These are phyloP conservation scores for Rhinogobio ventralis DNA, from an alignment of 2,797 vertebrate genomes.

Conservation along the genomic window DNA sequence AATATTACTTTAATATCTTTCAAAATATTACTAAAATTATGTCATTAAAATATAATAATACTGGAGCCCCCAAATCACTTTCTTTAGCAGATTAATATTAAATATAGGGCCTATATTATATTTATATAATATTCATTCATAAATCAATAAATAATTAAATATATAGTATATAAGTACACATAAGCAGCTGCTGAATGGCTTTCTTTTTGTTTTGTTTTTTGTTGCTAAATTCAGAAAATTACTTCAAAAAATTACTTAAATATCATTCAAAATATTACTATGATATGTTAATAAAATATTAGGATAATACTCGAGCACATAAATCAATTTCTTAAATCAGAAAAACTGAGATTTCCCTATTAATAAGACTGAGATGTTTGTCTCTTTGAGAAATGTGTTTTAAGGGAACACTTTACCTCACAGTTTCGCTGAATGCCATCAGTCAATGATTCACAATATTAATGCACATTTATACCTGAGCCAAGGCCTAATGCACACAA, in stretches of 20 bases:
- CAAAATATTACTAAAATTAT: not conserved
- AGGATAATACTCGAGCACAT: not conserved
- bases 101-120: not conserved
- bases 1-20: not conserved
- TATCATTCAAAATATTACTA: not conserved
- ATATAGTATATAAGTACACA: too few relatives aligned
- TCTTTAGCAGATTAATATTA: not conserved
- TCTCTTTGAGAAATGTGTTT: not conserved
- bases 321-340: not conserved
- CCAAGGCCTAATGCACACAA: not conserved
- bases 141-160: too few relatives aligned
- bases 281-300: not conserved
- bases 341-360: not conserved
- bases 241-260: not conserved
- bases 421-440: constrained; percentile 7
- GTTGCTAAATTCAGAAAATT: too few relatives aligned
- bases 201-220: too few relatives aligned
- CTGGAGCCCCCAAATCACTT: not conserved
- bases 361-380: not conserved
- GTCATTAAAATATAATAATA: not conserved
- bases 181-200: too few relatives aligned
- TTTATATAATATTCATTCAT: not conserved
- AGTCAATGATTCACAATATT: constrained; percentile 18
- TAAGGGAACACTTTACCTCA: not conserved
- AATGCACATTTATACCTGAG: not conserved